Base-by-base conservation (phyloP, 2,797 vertebrate genomes). In the Borostomias antarcticus region DNA sequence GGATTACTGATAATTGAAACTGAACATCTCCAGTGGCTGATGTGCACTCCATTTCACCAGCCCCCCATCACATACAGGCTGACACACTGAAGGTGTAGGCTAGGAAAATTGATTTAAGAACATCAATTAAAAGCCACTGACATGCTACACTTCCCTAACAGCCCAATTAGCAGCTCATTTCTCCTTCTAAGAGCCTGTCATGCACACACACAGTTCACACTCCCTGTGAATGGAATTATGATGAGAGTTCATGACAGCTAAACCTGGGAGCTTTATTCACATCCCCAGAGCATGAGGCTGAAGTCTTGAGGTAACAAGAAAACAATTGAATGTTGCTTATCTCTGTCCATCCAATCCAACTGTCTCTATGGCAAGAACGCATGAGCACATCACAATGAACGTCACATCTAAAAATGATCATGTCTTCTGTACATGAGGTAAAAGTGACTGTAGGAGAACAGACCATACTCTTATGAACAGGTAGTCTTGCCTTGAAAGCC, bases 81-180 rank as follows among this genome's bases (percentile, higher is more conserved):
- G 25, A 54, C 52, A 54, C 28, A 45, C 28, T 19, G 15, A 60
- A 56, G 51, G 25, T 45, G 60, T 23, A n/a, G n/a, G n/a, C n/a
- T n/a, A n/a, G n/a, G n/a, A n/a, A n/a, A 47, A 37, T 26, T 29
- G 23, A 59, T 61, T 58, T 63, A 32, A 48, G 52, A 68, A 56
- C 26, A 40, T 3, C 58, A 68, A 60, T 68, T 59, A 64, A 21
- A 30, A 58, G 52, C 43, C 56, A 52, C 25, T 51, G 23, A 59
- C 29, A 30, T 28, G 29, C 4, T 47, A 15, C 40, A 10, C 6
- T 29, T 2, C 7, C 15, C n/a, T n/a, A n/a, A n/a, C 17, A 15
- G 4, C 28, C 35, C 58, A 17, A 11, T 43, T 45, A 19, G 11
- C n/a, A n/a, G n/a, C n/a, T n/a, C 45, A 43, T 61, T 29, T 30